These are phyloP conservation scores for Andrena cerasifolii DNA, from an alignment of 1,140 invertebrate species.

Conservation along the genomic window DNA sequence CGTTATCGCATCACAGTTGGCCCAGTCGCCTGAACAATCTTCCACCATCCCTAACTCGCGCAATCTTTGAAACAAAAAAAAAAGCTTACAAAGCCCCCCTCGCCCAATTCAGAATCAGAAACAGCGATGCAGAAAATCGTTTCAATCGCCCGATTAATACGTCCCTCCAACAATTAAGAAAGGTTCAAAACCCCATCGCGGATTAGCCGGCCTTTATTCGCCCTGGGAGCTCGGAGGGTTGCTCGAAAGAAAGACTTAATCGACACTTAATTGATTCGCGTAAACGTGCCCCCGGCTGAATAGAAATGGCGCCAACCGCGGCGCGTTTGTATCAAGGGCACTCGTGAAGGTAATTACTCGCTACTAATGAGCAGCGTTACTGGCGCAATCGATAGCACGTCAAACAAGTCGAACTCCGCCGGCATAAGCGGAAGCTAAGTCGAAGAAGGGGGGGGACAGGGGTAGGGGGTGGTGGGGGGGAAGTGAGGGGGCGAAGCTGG, in stretches of 20 bases:
- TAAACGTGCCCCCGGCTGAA: slow-evolving; percentile 1
- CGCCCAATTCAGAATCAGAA: too few species aligned
- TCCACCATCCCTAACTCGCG: too few species aligned
- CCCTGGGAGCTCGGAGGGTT: background rate
- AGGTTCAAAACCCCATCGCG: background rate
- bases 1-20: too few species aligned
- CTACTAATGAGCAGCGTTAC: slow-evolving; percentile 54
- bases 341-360: slow-evolving; percentile 58
- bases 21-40: too few species aligned
- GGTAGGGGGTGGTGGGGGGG: background rate
- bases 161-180: background rate
- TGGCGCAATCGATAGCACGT: slow-evolving; percentile 54
- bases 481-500: background rate
- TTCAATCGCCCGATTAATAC: background rate
- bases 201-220: background rate
- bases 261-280: slow-evolving; percentile 44
- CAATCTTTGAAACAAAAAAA: too few species aligned
- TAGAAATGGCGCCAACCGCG: background rate
- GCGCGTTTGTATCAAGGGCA: slow-evolving; percentile 47
- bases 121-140: background rate
- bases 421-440: slow-evolving; percentile 55
- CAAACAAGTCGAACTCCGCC: slow-evolving; percentile 45
- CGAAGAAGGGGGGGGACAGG: background rate
- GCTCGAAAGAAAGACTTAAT: slow-evolving; percentile 32
- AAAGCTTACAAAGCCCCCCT: too few species aligned